Conservation (phyloP, 37 sponge, comb jelly and placozoan species). For the Halichondria panicea region DNA sequence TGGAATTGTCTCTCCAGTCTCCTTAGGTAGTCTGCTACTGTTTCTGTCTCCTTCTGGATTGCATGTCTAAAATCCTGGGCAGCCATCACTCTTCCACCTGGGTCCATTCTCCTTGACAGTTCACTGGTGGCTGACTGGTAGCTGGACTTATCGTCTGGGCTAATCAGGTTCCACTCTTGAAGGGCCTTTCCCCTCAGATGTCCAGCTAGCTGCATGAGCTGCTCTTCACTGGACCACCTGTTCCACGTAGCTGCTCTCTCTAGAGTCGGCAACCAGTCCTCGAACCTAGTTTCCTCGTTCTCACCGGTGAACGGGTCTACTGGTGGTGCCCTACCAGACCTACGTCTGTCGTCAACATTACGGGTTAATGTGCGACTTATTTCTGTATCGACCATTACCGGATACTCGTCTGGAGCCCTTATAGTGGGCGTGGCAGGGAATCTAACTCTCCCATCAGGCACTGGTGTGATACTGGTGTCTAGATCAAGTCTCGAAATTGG, state of each 20-base stretch:
- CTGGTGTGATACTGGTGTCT: background rate
- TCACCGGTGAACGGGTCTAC: conserved; percentile 53
- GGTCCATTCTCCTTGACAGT: conserved; percentile 17
- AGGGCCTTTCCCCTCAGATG: conserved; percentile 51
- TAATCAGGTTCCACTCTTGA: conserved; percentile 59
- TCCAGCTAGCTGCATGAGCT: conserved; percentile 57
- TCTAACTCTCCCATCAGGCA: no score
- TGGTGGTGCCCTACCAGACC: conserved; percentile 41
- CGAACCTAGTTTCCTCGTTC: conserved; percentile 32
- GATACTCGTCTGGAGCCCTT: no score
- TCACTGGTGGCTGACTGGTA: conserved; percentile 4
- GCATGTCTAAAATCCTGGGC: conserved; percentile 49
- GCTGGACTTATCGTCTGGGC: background rate
- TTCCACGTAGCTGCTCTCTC: conserved; percentile 41
- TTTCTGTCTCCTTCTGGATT: conserved; percentile 18
- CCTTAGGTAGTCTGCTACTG: conserved; percentile 34
- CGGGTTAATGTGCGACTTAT: no score
- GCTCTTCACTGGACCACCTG: conserved; percentile 46
- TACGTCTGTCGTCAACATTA: no score
- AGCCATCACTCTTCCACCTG: conserved; percentile 25
- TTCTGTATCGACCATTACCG: no score
- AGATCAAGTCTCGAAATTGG: background rate
- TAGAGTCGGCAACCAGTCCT: conserved; percentile 53
- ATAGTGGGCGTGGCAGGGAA: no score
- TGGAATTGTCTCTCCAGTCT: conserved; percentile 21